Evolutionary conservation across 2,797 vertebrate genomes (phyloP), one percentile per base, ranked within the genome.

Genomic region (Clarias pachynema): DNA sequence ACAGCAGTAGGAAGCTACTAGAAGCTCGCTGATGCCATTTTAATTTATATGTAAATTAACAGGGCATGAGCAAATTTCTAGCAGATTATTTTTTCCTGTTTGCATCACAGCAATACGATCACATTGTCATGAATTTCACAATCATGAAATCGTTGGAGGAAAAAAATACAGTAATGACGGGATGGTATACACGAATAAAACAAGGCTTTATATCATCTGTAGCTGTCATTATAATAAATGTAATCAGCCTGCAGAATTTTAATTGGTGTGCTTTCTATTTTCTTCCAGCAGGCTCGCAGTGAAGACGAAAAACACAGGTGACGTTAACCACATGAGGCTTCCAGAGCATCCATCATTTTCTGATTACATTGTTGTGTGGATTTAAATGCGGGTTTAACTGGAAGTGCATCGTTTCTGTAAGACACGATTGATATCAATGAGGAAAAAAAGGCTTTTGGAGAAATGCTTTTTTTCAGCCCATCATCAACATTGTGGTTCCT

Each of bases 181-280:
- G 24, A 18, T 26, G 24, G 14, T 60, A 16, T 44, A 79, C 60
- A 79, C 60, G 49, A 79, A 63, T 40, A 40, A 62, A 63, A 63
- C 9, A 63, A 63, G 7, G 60, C 37, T 79, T 29, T 44, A 65
- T 5, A 44, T 79, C 24, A 65, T 65, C 60, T 49, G 37, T 40
- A 26, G 60, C 60, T 22, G 59, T 62, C 59, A 63, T 63, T 40
- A 63, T 26, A 65, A 79, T 79, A 79, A 63, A 62, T 63, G 22
- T 40, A 65, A 44, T 26, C 78, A 63, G 37, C 16, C 60, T 18
- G 37, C 24, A 1, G 78, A 63, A 79, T 44, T 79, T 79, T 79
- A 65, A 79, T 65, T 79, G 24, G 60, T 44, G 37, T 44, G 75
- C 75, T 10, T 78, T n/a, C 31, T 40, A 15, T 60, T 40, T 62